Base-by-base conservation (phyloP, 2,797 vertebrate genomes). In the Anabacerthia variegaticeps region DNA sequence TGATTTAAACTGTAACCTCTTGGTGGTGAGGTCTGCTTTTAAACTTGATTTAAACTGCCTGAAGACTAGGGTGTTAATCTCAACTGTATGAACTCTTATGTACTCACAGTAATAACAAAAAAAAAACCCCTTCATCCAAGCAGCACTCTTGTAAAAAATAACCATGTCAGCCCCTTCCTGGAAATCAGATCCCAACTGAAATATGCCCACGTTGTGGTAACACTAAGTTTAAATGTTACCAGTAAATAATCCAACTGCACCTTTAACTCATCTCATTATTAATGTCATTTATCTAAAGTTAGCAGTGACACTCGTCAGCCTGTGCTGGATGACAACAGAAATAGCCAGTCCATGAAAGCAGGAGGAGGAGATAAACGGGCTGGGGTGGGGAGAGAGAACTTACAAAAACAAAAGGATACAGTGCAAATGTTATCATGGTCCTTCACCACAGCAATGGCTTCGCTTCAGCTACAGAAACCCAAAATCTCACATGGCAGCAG, bases 201-300 rank as follows among this genome's bases (percentile, higher is more conserved):
- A 78, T 10, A 12, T 6, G 41, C 6, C 27, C 28, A 62, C 2
- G 4, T 24, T 69, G 43, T 34, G 39, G 30, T 82, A 85, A 26
- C 43, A 43, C 23, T 65, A 54, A 14, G 37, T 7, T 62, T 79
- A 92, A 84, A 32, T 8, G 46, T 43, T 92, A 82, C 54, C 66
- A 88, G 76, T 81, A 95, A 88, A 84, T 41, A 95, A 23, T 55
- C 62, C 43, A 83, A 22, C 58, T 78, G 65, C 26, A 75, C 73
- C 12, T 7, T 93, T 74, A 96, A 78, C 43, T 95, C 72, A 75
- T 58, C 62, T 80, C 79, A 41, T 91, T 74, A 88, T 34, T 91
- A 56, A 46, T 30, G 86, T 58, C 44, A 63, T 71, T 93, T 93
- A 92, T 89, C 78, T 91, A 68, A 80, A 80, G 58, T 58, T 72